Conservation (phyloP, 1,140 invertebrate genomes). For the Lepidurus couesii region DNA sequence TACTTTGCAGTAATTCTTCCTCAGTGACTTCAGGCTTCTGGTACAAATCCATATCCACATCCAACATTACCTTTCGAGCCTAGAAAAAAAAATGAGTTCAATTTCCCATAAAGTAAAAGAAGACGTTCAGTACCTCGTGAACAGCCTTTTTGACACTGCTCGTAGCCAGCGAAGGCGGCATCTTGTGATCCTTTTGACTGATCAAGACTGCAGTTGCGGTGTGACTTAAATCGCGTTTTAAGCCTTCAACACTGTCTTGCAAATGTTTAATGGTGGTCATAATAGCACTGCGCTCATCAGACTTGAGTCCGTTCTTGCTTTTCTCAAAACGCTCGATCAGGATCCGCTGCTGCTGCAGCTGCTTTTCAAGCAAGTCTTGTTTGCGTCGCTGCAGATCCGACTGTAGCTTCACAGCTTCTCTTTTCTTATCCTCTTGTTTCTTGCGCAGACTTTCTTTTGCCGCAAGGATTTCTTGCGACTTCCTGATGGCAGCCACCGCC, state of each 20-base stretch:
- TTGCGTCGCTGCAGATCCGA: conserved; percentile 68
- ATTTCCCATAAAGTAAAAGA: conserved; percentile 27
- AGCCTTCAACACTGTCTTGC: conserved; percentile 67
- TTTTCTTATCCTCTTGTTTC: conserved; percentile 58
- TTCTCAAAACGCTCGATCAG: conserved; percentile 68
- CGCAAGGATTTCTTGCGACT: conserved; percentile 56
- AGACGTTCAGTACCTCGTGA: conserved; percentile 28
- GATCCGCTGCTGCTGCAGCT: conserved; percentile 67
- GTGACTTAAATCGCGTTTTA: conserved; percentile 58
- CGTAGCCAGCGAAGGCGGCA: conserved; percentile 4
- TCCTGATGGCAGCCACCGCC: conserved; percentile 54
- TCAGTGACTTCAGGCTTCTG: conserved; percentile 72
- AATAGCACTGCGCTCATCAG: conserved; percentile 59
- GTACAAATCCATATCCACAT: conserved; percentile 80
- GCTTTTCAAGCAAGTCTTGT: conserved; percentile 69
- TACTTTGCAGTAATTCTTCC: conserved; percentile 63
- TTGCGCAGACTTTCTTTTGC: conserved; percentile 58
- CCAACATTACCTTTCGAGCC: conserved; percentile 74
- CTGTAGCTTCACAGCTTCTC: conserved; percentile 62
- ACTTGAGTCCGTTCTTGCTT: conserved; percentile 49
- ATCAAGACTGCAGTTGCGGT: conserved; percentile 32
- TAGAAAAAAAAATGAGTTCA: conserved; percentile 43
- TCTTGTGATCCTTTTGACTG: conserved; percentile 34
- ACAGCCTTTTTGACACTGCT: conserved; percentile 26
- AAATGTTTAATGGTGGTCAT: conserved; percentile 68